phyloP scores from a whole-genome alignment of 2,113 vertebrate genomes.

The Lagopus leucura region DNA sequence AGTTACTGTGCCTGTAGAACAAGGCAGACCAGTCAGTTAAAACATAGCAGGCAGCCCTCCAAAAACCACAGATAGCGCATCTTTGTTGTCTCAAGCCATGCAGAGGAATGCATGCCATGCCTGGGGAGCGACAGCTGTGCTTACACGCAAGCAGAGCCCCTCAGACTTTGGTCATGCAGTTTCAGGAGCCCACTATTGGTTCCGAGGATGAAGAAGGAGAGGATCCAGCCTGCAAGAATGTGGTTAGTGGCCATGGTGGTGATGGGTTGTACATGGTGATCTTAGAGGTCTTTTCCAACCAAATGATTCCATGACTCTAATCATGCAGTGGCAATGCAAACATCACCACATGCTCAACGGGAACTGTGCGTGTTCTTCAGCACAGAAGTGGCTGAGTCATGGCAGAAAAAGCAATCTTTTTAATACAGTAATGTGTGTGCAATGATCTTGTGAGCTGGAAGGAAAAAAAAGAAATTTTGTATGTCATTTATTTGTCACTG shows the following conservation, averaged over 20 bases:
- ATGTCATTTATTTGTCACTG: not conserved
- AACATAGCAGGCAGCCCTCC: not conserved
- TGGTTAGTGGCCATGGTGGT: not conserved
- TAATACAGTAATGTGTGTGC: not conserved
- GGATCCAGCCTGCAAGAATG: not conserved
- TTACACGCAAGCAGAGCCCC: fast-evolving
- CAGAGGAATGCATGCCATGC: not conserved
- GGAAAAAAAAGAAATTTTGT: not conserved
- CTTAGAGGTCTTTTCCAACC: not conserved
- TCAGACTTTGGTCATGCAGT: not conserved
- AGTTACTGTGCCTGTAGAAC: not conserved
- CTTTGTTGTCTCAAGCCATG: not conserved
- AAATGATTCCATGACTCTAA: not conserved
- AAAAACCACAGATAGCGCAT: not conserved
- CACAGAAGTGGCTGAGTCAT: not conserved
- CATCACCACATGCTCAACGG: not conserved
- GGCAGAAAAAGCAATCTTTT: not conserved
- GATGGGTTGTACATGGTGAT: not conserved
- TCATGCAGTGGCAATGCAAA: not conserved
- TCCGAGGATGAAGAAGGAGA: not conserved
- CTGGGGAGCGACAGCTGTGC: not conserved
- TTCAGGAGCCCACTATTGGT: fast-evolving
- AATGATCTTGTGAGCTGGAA: not conserved
- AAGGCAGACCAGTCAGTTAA: constrained; percentile 13
- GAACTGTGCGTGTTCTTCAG: not conserved